Evolutionary conservation across 2,888 invertebrate species (phyloP), one percentile per base, ranked within the genome.

Genomic region (Leptura quadrifasciata): DNA sequence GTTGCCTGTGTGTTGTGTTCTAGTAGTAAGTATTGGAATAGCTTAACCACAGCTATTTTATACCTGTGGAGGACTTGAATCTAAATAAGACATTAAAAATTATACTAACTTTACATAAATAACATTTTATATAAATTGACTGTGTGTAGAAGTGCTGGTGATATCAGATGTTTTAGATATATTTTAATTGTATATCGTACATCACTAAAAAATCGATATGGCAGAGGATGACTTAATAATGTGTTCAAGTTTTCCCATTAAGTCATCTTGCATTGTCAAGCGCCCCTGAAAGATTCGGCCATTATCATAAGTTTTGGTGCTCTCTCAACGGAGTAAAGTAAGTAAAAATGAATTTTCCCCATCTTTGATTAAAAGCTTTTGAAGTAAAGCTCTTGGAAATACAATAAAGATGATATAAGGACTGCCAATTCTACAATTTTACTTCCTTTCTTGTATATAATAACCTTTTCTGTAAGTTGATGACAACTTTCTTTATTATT

Each of bases 331-430:
- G 47, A n/a, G 47, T n/a, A n/a, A 12, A 47, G n/a, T 47, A 47
- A 47, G 47, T 47, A 47, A 47, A 47, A 47, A 47, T n/a, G 47
- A 47, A 47, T 47, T 47, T 47, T 47, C 47, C n/a, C 15, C 12
- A 1, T 47, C 47, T 47, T 47, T 47, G 47, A 47, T 47, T 47
- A 47, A n/a, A 47, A 47, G 47, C 47, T 47, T 47, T 47, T 47
- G 47, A 47, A 47, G 47, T 47, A 47, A 47, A 47, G 47, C 47
- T 47, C n/a, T 47, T 47, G 47, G 47, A 47, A 47, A 47, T 15
- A 47, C 47, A 47, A 47, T 47, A 47, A 47, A 47, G 47, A 47
- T 47, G 47, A 47, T 47, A 47, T 47, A 47, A 47, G 47, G 47
- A 47, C 47, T 47, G 47, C 47, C 47, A 47, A 47, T 47, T 47